phyloP scores from a whole-genome alignment of 2,113 vertebrate genomes.

The Gasterosteus aculeatus region DNA sequence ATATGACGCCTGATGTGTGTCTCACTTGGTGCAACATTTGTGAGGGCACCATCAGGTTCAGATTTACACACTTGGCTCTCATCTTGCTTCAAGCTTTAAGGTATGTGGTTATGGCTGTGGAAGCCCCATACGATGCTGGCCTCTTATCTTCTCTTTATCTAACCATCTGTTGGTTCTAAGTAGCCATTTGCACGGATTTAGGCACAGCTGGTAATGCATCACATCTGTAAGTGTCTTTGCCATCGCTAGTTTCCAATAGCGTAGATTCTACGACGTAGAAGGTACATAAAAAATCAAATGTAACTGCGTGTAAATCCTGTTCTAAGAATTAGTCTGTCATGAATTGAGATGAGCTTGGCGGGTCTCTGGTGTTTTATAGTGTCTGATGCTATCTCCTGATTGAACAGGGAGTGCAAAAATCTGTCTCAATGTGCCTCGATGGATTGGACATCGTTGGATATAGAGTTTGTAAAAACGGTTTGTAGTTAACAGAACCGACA shows the following conservation, averaged over 20 bases:
- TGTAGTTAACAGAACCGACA: neutral
- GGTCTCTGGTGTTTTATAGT: neutral
- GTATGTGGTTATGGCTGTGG: too few species aligned
- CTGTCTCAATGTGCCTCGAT: neutral
- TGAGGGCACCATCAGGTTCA: too few species aligned
- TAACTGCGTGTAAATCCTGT: neutral
- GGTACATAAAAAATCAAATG: neutral
- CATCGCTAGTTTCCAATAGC: neutral
- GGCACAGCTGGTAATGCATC: too few species aligned
- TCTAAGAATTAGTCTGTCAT: neutral
- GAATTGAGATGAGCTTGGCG: neutral
- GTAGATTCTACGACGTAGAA: neutral
- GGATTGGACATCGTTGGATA: neutral
- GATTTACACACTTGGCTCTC: too few species aligned
- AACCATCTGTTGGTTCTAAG: too few species aligned
- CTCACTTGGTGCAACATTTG: too few species aligned
- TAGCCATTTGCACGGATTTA: too few species aligned
- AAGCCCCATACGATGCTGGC: too few species aligned
- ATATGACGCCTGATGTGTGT: too few species aligned
- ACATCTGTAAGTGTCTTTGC: too few species aligned
- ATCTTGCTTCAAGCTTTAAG: too few species aligned
- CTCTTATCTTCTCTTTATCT: too few species aligned
- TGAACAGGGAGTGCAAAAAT: neutral
- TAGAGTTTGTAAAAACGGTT: neutral
- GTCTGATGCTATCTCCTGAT: neutral